Conservation (phyloP, 23 tunicate species). For the Oikopleura albicans region DNA sequence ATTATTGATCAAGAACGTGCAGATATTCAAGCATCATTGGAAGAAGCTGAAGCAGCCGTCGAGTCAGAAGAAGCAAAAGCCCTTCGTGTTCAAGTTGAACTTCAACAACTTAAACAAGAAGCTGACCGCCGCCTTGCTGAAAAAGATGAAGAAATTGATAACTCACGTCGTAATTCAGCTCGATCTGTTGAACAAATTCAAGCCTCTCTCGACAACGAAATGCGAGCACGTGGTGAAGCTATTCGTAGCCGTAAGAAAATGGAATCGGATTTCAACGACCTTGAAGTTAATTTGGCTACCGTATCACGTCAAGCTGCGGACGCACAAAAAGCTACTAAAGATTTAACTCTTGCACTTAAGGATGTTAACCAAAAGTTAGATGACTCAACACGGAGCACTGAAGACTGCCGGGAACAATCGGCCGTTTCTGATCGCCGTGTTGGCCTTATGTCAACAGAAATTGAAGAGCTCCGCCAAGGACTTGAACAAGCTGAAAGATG, state of each 20-base stretch:
- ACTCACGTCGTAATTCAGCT: conserved; percentile 48
- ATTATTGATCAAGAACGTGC: conserved; percentile 55
- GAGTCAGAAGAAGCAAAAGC: conserved; percentile 92
- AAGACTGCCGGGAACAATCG: conserved; percentile 65
- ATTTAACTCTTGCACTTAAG: conserved; percentile 38
- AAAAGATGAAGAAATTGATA: conserved; percentile 93
- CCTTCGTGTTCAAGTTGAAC: conserved; percentile 58
- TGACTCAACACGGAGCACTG: conserved; percentile 36
- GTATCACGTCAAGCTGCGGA: conserved; percentile 68
- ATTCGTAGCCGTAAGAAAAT: conserved; percentile 69
- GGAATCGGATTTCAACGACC: conserved; percentile 86
- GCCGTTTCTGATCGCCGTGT: too few relatives aligned
- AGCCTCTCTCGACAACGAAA: conserved; percentile 79
- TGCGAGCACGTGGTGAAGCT: conserved; percentile 72
- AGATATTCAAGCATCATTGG: conserved; percentile 31
- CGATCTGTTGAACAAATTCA: conserved; percentile 82
- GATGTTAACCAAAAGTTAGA: conserved; percentile 18
- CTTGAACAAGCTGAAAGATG: conserved; percentile 88
- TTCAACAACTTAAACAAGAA: conserved; percentile 70
- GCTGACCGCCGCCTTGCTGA: conserved; percentile 66
- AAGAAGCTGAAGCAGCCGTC: too few relatives aligned
- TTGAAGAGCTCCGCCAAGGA: conserved; percentile 62
- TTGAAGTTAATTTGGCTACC: conserved; percentile 64
- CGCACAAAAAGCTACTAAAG: too few relatives aligned
- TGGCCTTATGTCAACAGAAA: conserved; percentile 37